These are phyloP conservation scores for Caenorhabditis wallacei DNA, from an alignment of 2,888 invertebrate species.

Conservation along the genomic window DNA sequence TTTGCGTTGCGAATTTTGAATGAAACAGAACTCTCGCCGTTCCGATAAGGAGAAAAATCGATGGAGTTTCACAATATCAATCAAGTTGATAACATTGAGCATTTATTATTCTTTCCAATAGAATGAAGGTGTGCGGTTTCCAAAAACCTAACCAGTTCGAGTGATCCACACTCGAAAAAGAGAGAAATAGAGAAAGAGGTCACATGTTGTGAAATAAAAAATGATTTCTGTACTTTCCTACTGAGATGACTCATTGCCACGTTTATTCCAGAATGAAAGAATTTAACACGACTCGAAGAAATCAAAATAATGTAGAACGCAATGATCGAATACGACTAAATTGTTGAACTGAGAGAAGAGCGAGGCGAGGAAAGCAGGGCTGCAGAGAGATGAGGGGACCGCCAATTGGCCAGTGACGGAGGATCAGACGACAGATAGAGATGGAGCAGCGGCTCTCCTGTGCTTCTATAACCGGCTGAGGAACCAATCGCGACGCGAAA, in stretches of 20 bases:
- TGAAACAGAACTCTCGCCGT: conserved; percentile 23
- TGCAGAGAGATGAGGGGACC: conserved; percentile 38
- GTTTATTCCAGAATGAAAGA: background rate
- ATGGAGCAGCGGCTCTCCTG: conserved; percentile 60
- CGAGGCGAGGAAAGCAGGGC: conserved; percentile 41
- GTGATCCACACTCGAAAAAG: background rate
- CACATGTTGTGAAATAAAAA: conserved; percentile 34
- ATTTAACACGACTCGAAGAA: background rate
- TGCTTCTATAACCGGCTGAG: conserved; percentile 61
- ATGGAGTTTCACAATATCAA: background rate
- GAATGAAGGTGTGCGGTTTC: background rate
- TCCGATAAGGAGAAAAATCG: conserved; percentile 27
- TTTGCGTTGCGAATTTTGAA: conserved; percentile 36
- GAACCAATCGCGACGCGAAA: conserved; percentile 49
- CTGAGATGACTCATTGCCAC: conserved; percentile 1
- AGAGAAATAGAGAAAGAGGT: conserved; percentile 2
- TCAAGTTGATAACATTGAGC: too few species aligned
- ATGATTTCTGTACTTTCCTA: conserved; percentile 21
- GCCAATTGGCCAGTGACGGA: conserved; percentile 56
- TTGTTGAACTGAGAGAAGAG: conserved; percentile 50
- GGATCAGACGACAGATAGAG: conserved; percentile 64
- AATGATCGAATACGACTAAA: conserved; percentile 49
- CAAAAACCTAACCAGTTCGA: conserved; percentile 16
- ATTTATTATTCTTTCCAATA: background rate
- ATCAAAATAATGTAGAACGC: conserved; percentile 43